Evolutionary conservation across 1,140 invertebrate species (phyloP).

Genomic region (Drosophila tropicalis): DNA sequence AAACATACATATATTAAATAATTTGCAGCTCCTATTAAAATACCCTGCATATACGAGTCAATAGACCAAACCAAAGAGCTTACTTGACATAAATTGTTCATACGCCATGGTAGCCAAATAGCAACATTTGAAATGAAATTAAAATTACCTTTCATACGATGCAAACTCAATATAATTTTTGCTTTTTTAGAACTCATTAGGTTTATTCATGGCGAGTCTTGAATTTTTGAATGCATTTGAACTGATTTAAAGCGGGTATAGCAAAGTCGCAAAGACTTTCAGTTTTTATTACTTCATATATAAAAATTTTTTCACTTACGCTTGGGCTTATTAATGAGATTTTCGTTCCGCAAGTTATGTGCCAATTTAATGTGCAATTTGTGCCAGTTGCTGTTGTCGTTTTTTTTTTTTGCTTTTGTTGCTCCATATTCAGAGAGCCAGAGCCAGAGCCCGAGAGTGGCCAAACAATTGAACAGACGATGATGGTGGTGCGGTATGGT

Average conservation of each 20-base stretch:
- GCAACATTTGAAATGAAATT: too few species aligned
- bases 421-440: constrained; percentile 14
- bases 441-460: constrained; percentile 21
- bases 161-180: too few species aligned
- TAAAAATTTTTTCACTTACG: neutral
- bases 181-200: too few species aligned
- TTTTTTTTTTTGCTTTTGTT: constrained; percentile 1
- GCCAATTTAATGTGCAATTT: constrained; percentile 42
- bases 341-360: constrained; percentile 36
- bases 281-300: neutral
- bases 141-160: too few species aligned
- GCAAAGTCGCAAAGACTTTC: neutral
- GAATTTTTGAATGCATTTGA: neutral
- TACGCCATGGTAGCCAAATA: too few species aligned
- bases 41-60: neutral
- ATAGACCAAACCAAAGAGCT: too few species aligned
- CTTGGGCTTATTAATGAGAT: constrained; percentile 40
- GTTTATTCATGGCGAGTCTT: neutral
- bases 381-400: constrained; percentile 22
- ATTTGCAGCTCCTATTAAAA: constrained; percentile 9
- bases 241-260: neutral
- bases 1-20: constrained; percentile 8
- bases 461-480: constrained; percentile 11
- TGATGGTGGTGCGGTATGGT: neutral
- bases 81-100: too few species aligned